phyloP scores from a whole-genome alignment of 2,888 invertebrate species.

The Nipponacmea schrenckii region DNA sequence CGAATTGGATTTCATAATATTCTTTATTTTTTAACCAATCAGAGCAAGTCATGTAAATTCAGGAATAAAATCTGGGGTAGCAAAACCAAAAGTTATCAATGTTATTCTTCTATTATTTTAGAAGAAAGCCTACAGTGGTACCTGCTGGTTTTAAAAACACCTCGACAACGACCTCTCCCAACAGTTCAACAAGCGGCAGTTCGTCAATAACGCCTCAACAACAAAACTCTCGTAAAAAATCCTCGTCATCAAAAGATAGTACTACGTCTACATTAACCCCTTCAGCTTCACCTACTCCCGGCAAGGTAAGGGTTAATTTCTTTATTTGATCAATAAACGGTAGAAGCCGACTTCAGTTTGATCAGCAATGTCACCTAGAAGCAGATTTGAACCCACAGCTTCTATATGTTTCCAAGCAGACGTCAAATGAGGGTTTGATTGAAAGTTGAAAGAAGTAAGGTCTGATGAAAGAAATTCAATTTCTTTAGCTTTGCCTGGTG shows the following conservation, averaged over 20 bases:
- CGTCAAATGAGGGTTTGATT: too few relatives aligned
- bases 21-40: too few relatives aligned
- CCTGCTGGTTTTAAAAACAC: slow-evolving; percentile 50
- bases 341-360: background rate
- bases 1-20: too few relatives aligned
- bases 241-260: slow-evolving; percentile 59
- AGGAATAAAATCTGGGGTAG: too few relatives aligned
- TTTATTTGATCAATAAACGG: background rate
- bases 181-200: slow-evolving; percentile 61
- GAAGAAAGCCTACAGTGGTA: slow-evolving; percentile 34
- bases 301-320: slow-evolving; percentile 44
- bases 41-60: too few relatives aligned
- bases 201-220: slow-evolving; percentile 59
- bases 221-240: slow-evolving; percentile 50
- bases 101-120: slow-evolving; percentile 9
- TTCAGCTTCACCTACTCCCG: slow-evolving; percentile 62
- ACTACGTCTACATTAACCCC: slow-evolving; percentile 64
- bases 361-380: too few relatives aligned
- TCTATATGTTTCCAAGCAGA: too few relatives aligned
- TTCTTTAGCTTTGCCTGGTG: too few relatives aligned
- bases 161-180: slow-evolving; percentile 60
- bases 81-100: too few relatives aligned
- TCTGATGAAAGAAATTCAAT: too few relatives aligned
- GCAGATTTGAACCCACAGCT: too few relatives aligned
- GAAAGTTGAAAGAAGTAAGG: too few relatives aligned